A percentile compares a stretch with the other conserved stretches of the same genome.
Evolutionary conservation across 2,797 vertebrate genomes (phyloP).

Genomic region (Halcyon leucocephala): DNA sequence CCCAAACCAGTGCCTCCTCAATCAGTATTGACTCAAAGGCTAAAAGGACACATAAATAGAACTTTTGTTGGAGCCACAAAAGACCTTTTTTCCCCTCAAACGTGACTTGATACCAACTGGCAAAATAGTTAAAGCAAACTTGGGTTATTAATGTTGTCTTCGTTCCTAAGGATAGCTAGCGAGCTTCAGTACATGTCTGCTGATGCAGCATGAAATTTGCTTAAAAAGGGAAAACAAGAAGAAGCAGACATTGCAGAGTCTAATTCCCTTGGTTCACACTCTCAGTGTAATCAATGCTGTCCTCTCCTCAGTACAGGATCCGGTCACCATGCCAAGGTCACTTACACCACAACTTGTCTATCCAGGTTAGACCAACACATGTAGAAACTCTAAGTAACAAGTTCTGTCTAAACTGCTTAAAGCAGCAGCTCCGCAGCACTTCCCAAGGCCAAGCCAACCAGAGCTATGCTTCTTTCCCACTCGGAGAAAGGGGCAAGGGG

Average conservation of each 20-base stretch:
- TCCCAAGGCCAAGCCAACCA: neutral
- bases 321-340: slow-evolving; percentile 19
- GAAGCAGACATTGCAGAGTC: neutral
- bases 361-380: neutral
- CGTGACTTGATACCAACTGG: neutral
- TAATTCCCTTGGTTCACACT: neutral
- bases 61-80: neutral
- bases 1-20: neutral
- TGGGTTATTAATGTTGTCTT: neutral
- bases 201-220: slow-evolving; percentile 41
- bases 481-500: neutral
- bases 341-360: neutral
- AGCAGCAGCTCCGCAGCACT: neutral
- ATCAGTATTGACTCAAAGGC: neutral
- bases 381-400: neutral
- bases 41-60: neutral
- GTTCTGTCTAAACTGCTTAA: neutral
- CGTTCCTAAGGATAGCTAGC: neutral
- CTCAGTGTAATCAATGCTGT: neutral
- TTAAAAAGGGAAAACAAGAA: slow-evolving; percentile 21
- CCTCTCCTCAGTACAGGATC: neutral
- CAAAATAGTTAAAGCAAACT: neutral
- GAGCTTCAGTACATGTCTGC: neutral
- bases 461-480: neutral
- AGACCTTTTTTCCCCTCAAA: neutral